phyloP scores from a whole-genome alignment of 2,888 invertebrate genomes.

The Caenorhabditis becei region DNA sequence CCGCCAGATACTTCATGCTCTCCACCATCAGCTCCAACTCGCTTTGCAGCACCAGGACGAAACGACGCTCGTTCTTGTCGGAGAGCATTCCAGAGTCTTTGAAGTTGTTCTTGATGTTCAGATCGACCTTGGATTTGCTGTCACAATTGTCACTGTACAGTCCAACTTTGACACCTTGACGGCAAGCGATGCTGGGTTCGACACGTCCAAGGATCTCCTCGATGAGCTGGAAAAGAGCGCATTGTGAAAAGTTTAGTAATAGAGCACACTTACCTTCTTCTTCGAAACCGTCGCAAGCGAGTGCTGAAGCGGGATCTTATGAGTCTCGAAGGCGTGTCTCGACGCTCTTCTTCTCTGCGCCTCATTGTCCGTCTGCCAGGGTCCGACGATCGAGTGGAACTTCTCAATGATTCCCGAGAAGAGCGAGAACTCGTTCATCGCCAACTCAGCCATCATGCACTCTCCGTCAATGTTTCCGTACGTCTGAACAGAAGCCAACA shows the following conservation, averaged over 20 bases:
- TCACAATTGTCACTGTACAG: constrained; percentile 66
- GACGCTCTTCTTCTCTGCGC: constrained; percentile 67
- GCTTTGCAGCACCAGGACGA: constrained; percentile 67
- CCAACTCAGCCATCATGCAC: constrained; percentile 72
- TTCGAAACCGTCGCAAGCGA: constrained; percentile 50
- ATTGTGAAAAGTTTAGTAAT: background rate
- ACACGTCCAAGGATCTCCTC: constrained; percentile 71
- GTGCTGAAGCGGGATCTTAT: constrained; percentile 70
- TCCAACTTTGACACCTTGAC: constrained; percentile 70
- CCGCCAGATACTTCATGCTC: constrained; percentile 63
- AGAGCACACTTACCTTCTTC: constrained; percentile 41
- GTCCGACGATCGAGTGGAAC: constrained; percentile 68
- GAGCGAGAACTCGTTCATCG: constrained; percentile 71
- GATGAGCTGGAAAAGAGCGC: constrained; percentile 54
- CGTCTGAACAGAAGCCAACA: constrained; percentile 71
- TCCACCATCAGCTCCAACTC: constrained; percentile 66
- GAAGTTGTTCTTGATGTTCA: constrained; percentile 57
- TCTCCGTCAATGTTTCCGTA: constrained; percentile 70
- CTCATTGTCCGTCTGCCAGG: constrained; percentile 67
- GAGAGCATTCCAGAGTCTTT: constrained; percentile 62
- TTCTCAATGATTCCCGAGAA: constrained; percentile 71
- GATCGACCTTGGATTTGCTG: constrained; percentile 47
- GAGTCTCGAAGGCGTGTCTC: constrained; percentile 73
- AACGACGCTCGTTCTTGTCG: constrained; percentile 63
- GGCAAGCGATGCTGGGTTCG: constrained; percentile 70